Base-by-base conservation (phyloP, 2,888 invertebrate species). In the Drosophila hamatofila region DNA sequence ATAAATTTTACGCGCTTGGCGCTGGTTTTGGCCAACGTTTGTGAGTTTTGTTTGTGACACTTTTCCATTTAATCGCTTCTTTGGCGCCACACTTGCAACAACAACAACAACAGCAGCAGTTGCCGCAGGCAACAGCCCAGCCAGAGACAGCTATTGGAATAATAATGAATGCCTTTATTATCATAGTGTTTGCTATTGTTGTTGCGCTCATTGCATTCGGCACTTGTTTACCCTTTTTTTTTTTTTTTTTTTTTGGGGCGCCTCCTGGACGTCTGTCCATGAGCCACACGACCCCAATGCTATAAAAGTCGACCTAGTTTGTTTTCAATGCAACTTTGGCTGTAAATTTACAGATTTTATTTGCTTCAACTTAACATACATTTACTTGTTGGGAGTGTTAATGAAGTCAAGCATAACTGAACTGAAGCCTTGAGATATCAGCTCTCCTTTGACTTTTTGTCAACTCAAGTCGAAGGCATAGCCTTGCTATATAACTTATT, bases 51-150 rank as follows among this genome's bases (percentile, higher is more conserved):
- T 88, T 87, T 86, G 88, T 85, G 86, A 89, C 88, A 88, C 81
- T 80, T 81, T 88, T 90, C 76, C 88, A 89, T 89, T 91, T 90
- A 90, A 91, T 91, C 87, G 90, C 81, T 80, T 91, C 81, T 88
- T 89, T 86, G 90, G 90, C 90, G 90, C 90, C 90, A 88, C 57
- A 65, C 56, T 57, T 63, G 76, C 81, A 78, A 65, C 78, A 78
- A 58, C 39, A 65, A 59, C 64, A 69, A 11, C 52, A 64, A 14
- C 48, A 18, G 44, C 52, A 58, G 75, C 63, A 62, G 62, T 63
- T 21, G 63, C 66, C 55, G 37, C 62, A 48, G 72, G 72, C 63
- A 77, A 48, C 58, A 71, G 52, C 58, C 57, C 59, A 49, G 60
- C 60, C 70, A 54, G 52, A 67, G 73, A 80, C 64, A 76, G 85